Conservation (phyloP, 2,888 invertebrate genomes). For the Parnassius apollo region DNA sequence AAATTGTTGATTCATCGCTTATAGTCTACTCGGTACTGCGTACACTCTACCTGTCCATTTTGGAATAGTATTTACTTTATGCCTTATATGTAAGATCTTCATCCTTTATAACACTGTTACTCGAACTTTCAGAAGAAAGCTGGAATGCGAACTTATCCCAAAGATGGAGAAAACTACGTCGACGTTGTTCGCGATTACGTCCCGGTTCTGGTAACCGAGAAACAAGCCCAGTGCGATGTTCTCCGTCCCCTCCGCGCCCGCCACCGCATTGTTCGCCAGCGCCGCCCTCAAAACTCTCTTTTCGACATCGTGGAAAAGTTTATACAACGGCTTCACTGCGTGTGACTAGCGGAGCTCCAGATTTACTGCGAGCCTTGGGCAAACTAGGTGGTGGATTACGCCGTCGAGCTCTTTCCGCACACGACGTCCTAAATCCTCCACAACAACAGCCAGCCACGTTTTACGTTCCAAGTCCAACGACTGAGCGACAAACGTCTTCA, state of each 20-base stretch:
- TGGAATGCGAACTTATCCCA: constrained; percentile 89
- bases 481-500: constrained; percentile 68
- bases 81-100: background rate
- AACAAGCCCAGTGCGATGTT: constrained; percentile 78
- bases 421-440: constrained; percentile 83
- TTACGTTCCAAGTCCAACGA: constrained; percentile 85
- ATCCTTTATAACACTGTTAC: constrained; percentile 13
- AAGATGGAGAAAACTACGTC: constrained; percentile 86
- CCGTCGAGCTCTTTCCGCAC: constrained; percentile 85
- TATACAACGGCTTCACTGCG: constrained; percentile 75
- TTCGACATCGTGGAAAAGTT: constrained; percentile 75
- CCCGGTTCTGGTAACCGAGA: constrained; percentile 82
- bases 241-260: constrained; percentile 78
- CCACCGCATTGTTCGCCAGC: constrained; percentile 76
- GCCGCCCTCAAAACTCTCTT: constrained; percentile 69
- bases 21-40: background rate
- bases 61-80: background rate
- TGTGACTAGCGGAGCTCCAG: constrained; percentile 82
- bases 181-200: constrained; percentile 85
- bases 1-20: background rate
- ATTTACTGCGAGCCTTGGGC: constrained; percentile 84
- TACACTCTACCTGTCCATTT: background rate
- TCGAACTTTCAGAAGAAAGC: constrained; percentile 82
- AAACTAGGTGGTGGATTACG: constrained; percentile 86
- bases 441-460: constrained; percentile 83